Percentiles rank a stretch among this genome's conserved stretches.
phyloP scores from a whole-genome alignment of 2,797 vertebrate species.

The Ambastaia sidthimunki region DNA sequence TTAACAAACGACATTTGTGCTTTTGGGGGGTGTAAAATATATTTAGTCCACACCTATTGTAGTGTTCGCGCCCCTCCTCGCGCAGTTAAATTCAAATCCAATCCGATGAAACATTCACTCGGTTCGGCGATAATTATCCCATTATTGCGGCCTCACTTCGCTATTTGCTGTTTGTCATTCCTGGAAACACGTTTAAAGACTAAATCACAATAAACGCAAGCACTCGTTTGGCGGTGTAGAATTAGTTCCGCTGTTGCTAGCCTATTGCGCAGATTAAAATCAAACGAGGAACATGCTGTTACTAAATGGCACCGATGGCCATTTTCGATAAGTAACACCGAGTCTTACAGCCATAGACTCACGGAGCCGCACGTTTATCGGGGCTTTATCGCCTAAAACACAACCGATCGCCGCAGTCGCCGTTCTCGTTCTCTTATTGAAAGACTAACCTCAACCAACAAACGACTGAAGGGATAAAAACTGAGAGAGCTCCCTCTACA shows the following conservation, averaged over 20 bases:
- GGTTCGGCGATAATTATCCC: conserved; percentile 29
- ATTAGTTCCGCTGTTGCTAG: conserved; percentile 26
- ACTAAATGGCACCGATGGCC: conserved; percentile 46
- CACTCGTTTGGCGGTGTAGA: conserved; percentile 9
- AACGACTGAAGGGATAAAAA: conserved; percentile 69
- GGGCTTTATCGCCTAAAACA: not conserved
- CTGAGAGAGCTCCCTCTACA: conserved; percentile 86
- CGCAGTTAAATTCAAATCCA: conserved; percentile 52
- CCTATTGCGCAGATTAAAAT: conserved; percentile 55
- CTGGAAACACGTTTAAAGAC: not conserved
- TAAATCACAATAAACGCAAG: not conserved
- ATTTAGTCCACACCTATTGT: not conserved
- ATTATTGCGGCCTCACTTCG: not conserved
- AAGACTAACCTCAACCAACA: conserved; percentile 71
- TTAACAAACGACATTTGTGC: not conserved
- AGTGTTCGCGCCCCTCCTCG: conserved; percentile 60
- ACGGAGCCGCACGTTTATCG: not conserved
- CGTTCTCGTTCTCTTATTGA: conserved; percentile 61
- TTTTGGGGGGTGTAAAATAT: not conserved
- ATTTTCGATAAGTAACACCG: conserved; percentile 31
- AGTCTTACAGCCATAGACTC: not conserved
- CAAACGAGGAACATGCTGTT: conserved; percentile 62
- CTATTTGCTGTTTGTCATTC: not conserved
- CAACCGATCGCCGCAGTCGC: conserved; percentile 14
- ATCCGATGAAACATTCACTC: conserved; percentile 35